Base-by-base conservation (phyloP, 1,140 invertebrate genomes). In the Contarinia nasturtii region DNA sequence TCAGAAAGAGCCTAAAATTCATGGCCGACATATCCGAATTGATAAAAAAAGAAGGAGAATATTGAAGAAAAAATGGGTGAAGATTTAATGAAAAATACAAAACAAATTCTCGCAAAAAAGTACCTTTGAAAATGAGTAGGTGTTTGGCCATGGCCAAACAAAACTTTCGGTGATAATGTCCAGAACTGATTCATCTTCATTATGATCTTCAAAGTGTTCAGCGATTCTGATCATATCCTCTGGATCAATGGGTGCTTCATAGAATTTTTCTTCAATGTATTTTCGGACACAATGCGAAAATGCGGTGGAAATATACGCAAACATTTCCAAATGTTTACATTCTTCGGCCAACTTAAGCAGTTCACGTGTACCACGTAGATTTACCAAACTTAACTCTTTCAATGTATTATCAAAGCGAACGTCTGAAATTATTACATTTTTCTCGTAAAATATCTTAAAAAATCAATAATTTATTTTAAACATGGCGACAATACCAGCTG, bases 381-480 rank as follows among this genome's bases (percentile, higher is more conserved):
- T 78, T 12, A 70, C 68, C 10, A 65, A 58, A 3, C 69, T 57
- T 0, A 71, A 65, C 0, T 50, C 8, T 55, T 74, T 71, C 10
- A 90, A 57, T n/a, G 72, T 68, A 57, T 86, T 83, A 55, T 86
- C 79, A 58, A 90, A 90, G 51, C 78, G 74, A 1, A 90, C 72
- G n/a, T 82, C n/a, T n/a, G n/a, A n/a, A n/a, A n/a, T n/a, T n/a
- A n/a, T n/a, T n/a, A n/a, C n/a, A n/a, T n/a, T n/a, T n/a, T n/a
- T n/a, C n/a, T n/a, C n/a, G n/a, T n/a, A n/a, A n/a, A n/a, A n/a
- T n/a, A n/a, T n/a, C n/a, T n/a, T n/a, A n/a, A n/a, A n/a, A n/a
- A n/a, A n/a, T n/a, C n/a, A n/a, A n/a, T n/a, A n/a, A n/a, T n/a
- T n/a, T n/a, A n/a, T n/a, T n/a, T n/a, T n/a, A n/a, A n/a, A n/a